Conservation (phyloP, 2,797 vertebrate genomes). For the Alcedo atthis region DNA sequence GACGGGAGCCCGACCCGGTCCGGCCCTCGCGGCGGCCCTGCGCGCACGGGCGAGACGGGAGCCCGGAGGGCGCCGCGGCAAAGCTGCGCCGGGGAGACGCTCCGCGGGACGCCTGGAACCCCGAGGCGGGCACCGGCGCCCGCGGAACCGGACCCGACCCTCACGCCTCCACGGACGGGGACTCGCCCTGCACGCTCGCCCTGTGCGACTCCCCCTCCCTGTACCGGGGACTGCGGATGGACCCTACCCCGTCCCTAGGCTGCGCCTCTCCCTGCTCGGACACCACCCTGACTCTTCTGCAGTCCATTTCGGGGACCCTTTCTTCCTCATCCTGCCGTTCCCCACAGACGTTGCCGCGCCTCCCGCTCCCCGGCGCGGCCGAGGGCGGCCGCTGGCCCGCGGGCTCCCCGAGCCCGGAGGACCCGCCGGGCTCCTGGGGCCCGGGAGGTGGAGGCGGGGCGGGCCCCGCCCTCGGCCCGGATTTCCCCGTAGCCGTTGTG, state of each 20-base stretch:
- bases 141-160: conserved; percentile 68
- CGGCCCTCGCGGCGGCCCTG: too few relatives aligned
- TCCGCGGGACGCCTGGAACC: too few relatives aligned
- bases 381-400: too few relatives aligned
- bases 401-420: conserved; percentile 71
- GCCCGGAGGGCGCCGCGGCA: too few relatives aligned
- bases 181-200: conserved; percentile 64
- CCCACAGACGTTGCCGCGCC: conserved; percentile 78
- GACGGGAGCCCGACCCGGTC: too few relatives aligned
- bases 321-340: conserved; percentile 79
- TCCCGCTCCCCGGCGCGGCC: conserved; percentile 52
- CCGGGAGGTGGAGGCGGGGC: conserved; percentile 46
- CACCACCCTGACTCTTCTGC: conserved; percentile 78
- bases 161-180: conserved; percentile 59
- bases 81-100: too few relatives aligned
- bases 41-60: too few relatives aligned
- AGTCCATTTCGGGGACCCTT: conserved; percentile 82
- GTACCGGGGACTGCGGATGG: conserved; percentile 76
- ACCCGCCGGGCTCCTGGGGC: conserved; percentile 79
- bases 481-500: conserved; percentile 70
- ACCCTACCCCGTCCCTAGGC: conserved; percentile 74
- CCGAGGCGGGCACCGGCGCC: conserved; percentile 63
- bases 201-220: conserved; percentile 73
- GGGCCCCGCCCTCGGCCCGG: conserved; percentile 59
- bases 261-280: conserved; percentile 78